phyloP scores from a whole-genome alignment of 1,140 invertebrate species.

The Caenorhabditis remanei region DNA sequence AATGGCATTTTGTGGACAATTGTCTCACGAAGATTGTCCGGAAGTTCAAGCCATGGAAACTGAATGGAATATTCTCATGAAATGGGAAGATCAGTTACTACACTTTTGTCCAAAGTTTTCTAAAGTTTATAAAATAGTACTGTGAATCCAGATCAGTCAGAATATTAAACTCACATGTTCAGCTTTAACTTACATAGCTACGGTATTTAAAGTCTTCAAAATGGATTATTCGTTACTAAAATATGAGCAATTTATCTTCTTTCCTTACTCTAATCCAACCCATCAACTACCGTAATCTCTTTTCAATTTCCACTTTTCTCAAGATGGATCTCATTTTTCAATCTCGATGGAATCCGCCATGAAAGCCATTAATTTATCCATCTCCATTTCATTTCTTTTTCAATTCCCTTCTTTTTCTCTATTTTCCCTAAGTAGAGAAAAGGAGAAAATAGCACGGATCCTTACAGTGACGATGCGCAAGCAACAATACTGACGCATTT shows the following conservation, averaged over 20 bases:
- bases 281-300: background rate
- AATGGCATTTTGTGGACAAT: conserved; percentile 22
- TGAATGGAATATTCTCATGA: background rate
- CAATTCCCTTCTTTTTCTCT: background rate
- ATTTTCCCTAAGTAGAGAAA: background rate
- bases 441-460: too few species aligned
- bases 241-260: too few species aligned
- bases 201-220: too few species aligned
- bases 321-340: background rate
- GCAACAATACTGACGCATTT: too few species aligned
- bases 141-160: too few species aligned
- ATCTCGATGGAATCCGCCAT: background rate
- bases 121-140: too few species aligned
- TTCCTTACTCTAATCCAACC: background rate
- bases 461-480: too few species aligned
- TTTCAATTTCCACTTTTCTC: background rate
- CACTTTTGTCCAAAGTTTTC: too few species aligned
- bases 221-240: too few species aligned
- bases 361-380: conserved; percentile 22
- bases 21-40: background rate
- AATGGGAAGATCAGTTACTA: too few species aligned
- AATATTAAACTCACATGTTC: too few species aligned
- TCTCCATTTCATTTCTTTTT: background rate
- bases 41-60: conserved; percentile 26
- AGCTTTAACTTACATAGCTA: too few species aligned